A percentile compares a stretch with the other conserved stretches of the same genome.
Conservation (phyloP, 2,888 invertebrate species). For the Nematopogon swammerdamellus region DNA sequence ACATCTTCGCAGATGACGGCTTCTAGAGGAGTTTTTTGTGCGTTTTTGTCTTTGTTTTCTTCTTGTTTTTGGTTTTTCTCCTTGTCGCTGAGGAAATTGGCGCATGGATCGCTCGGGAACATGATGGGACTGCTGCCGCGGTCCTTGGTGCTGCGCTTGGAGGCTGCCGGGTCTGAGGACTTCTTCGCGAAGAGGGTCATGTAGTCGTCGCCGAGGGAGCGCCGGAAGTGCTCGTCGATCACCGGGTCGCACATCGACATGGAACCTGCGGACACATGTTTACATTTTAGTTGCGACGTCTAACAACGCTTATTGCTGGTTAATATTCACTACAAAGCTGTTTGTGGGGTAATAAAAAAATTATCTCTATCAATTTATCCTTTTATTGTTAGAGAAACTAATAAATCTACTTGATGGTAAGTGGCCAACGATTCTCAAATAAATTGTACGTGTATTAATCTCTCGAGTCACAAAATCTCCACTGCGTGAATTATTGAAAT, state of each 20-base stretch:
- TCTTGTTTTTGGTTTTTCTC: slow-evolving; percentile 1
- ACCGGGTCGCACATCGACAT: slow-evolving; percentile 83
- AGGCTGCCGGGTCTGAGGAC: slow-evolving; percentile 23
- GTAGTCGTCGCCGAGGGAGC: slow-evolving; percentile 84
- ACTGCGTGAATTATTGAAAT: no score
- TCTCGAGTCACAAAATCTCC: no score
- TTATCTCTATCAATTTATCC: no score
- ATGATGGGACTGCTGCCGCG: slow-evolving; percentile 48
- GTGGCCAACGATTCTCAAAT: no score
- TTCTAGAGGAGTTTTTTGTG: slow-evolving; percentile 23
- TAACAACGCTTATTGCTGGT: no score
- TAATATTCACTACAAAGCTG: no score
- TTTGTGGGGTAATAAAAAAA: no score
- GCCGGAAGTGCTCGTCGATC: slow-evolving; percentile 93
- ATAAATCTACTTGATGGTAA: no score
- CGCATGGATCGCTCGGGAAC: slow-evolving; percentile 19
- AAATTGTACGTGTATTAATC: no score
- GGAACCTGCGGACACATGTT: slow-evolving; percentile 51
- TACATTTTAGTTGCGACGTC: no score
- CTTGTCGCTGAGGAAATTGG: slow-evolving; percentile 7
- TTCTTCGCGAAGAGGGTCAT: slow-evolving; percentile 65
- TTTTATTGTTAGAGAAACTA: no score
- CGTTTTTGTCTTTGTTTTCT: no score
- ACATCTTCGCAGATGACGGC: slow-evolving; percentile 38
- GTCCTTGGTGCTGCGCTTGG: slow-evolving; percentile 46